phyloP scores from a whole-genome alignment of 2,888 invertebrate genomes.

The Parnassius apollo region DNA sequence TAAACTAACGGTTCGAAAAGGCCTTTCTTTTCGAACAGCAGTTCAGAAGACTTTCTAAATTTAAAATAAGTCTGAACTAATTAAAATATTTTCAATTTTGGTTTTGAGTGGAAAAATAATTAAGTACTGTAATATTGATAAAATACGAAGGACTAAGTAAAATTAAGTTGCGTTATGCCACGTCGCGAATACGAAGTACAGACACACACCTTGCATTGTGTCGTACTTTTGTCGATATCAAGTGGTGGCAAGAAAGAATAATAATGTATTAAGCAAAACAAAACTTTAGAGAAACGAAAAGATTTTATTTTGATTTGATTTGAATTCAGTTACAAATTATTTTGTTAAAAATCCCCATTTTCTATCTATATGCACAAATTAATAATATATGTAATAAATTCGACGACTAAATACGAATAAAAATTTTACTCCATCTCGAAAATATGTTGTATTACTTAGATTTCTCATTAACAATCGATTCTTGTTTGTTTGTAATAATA shows the following conservation, averaged over 20 bases:
- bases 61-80: too few relatives aligned
- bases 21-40: too few relatives aligned
- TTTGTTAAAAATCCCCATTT: slow-evolving; percentile 3
- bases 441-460: slow-evolving; percentile 24
- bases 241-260: background rate
- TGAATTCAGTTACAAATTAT: slow-evolving; percentile 15
- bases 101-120: too few relatives aligned
- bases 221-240: too few relatives aligned
- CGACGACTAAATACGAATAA: slow-evolving; percentile 40
- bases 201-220: too few relatives aligned
- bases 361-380: slow-evolving; percentile 14
- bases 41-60: too few relatives aligned
- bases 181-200: too few relatives aligned
- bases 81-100: too few relatives aligned
- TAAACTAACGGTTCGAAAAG: too few relatives aligned
- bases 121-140: too few relatives aligned
- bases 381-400: slow-evolving; percentile 49
- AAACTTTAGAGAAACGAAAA: slow-evolving; percentile 14
- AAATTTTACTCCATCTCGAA: slow-evolving; percentile 41
- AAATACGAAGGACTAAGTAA: too few relatives aligned
- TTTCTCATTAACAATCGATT: slow-evolving; percentile 7
- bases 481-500: background rate
- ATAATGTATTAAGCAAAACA: slow-evolving; percentile 4
- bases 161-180: too few relatives aligned
- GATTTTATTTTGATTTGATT: slow-evolving; percentile 17